Percentiles rank a stretch among this genome's conserved stretches.
These are phyloP conservation scores for Gryllus bimaculatus DNA, from an alignment of 1,140 invertebrate genomes.

Conservation along the genomic window DNA sequence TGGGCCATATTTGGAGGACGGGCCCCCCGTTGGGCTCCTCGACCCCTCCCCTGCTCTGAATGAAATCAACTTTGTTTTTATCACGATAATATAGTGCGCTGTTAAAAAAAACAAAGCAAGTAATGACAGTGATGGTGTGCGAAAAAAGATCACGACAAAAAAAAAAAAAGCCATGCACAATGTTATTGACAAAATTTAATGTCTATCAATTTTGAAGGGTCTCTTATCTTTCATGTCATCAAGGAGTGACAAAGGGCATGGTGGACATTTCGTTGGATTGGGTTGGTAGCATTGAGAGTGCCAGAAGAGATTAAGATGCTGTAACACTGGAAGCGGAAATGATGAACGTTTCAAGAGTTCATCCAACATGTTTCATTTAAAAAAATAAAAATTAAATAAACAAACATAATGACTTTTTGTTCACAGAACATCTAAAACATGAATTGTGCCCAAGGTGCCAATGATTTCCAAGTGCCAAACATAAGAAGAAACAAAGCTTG, in stretches of 20 bases:
- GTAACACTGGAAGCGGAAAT: neutral
- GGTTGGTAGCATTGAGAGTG: neutral
- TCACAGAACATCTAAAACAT: no score
- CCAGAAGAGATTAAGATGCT: constrained; percentile 10
- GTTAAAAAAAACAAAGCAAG: constrained; percentile 10
- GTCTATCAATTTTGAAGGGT: neutral
- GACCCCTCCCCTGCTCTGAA: constrained; percentile 17
- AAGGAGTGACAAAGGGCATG: neutral
- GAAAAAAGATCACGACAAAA: constrained; percentile 14
- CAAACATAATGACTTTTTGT: neutral
- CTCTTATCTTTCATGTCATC: neutral
- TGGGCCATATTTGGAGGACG: constrained; percentile 13
- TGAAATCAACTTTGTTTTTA: neutral
- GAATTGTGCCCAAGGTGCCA: no score
- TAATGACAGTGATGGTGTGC: constrained; percentile 11
- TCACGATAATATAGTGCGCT: neutral
- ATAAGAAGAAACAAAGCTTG: no score
- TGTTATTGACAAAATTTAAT: constrained; percentile 8
- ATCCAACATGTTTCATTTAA: neutral
- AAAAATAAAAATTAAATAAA: neutral
- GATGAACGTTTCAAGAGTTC: neutral
- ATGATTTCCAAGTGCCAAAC: no score
- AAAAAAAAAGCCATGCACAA: constrained; percentile 21
- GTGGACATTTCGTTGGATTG: neutral
- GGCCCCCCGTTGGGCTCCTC: constrained; percentile 20